These are phyloP conservation scores for Aythya baeri DNA, from an alignment of 2,113 vertebrate species.

Conservation along the genomic window DNA sequence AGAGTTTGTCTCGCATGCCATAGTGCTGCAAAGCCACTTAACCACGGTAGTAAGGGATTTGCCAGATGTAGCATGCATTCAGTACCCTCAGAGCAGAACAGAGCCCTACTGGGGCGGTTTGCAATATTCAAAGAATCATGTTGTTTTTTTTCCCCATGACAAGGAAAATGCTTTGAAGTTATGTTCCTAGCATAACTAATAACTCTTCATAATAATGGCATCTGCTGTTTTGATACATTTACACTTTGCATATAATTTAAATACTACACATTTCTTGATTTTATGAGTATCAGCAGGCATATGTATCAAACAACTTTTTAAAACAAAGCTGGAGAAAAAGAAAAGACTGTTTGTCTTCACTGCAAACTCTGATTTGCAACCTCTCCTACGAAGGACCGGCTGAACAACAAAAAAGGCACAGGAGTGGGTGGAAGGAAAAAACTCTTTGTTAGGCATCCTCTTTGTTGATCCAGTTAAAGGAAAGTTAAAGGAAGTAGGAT, in stretches of 20 bases:
- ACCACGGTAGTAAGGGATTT: not conserved
- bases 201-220: too few species aligned
- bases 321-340: not conserved
- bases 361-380: not conserved
- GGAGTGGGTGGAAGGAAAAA: not conserved
- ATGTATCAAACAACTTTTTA: not conserved
- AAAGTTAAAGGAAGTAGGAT: not conserved
- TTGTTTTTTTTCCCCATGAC: not conserved
- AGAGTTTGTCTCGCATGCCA: rapidly evolving
- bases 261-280: not conserved
- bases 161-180: not conserved
- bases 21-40: not conserved
- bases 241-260: not conserved
- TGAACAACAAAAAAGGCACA: not conserved
- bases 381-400: not conserved
- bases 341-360: not conserved
- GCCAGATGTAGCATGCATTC: not conserved
- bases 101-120: not conserved
- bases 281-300: not conserved
- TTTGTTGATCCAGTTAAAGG: not conserved
- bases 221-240: not conserved
- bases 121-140: not conserved
- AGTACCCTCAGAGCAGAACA: not conserved
- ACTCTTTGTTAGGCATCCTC: not conserved
- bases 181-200: not conserved